Percentiles rank a stretch among this genome's conserved stretches.
Conservation (phyloP, 2,113 vertebrate genomes). For the Sinocyclocheilus anophthalmus region DNA sequence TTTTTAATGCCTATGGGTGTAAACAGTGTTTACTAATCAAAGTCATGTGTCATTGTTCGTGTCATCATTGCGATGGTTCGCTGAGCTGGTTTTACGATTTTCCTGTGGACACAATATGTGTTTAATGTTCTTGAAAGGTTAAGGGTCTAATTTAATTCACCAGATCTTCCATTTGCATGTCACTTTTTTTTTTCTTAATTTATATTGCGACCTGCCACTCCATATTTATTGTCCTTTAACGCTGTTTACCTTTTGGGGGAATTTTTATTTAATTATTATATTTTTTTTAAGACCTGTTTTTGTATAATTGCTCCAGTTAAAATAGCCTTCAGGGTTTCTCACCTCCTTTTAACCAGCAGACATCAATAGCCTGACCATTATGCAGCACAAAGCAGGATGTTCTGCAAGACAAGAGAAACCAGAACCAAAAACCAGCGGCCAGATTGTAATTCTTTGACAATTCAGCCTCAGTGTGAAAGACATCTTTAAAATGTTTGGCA, state of each 20-base stretch:
- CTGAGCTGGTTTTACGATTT: constrained; percentile 20
- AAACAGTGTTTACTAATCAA: background rate
- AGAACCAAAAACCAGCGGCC: background rate
- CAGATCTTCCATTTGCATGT: constrained; percentile 2
- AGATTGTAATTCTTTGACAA: background rate
- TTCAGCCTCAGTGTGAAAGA: background rate
- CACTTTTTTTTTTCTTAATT: background rate
- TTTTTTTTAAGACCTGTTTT: constrained; percentile 64
- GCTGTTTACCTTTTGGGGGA: background rate
- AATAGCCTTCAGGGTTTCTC: constrained; percentile 65
- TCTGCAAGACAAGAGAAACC: constrained; percentile 66
- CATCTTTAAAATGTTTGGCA: constrained; percentile 13
- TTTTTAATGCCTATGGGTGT: background rate
- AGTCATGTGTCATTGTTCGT: constrained; percentile 13
- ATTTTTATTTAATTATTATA: background rate
- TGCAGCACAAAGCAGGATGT: constrained; percentile 66
- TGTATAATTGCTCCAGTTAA: constrained; percentile 61
- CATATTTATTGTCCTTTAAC: background rate
- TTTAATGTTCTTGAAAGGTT: constrained; percentile 31
- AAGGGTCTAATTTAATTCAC: constrained; percentile 18
- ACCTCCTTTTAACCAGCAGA: constrained; percentile 63
- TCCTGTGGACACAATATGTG: constrained; percentile 19
- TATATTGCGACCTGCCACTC: background rate
- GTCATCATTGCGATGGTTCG: background rate
- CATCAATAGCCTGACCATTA: constrained; percentile 59